Conservation (phyloP, 2,888 invertebrate species). For the Octodonta nipae region DNA sequence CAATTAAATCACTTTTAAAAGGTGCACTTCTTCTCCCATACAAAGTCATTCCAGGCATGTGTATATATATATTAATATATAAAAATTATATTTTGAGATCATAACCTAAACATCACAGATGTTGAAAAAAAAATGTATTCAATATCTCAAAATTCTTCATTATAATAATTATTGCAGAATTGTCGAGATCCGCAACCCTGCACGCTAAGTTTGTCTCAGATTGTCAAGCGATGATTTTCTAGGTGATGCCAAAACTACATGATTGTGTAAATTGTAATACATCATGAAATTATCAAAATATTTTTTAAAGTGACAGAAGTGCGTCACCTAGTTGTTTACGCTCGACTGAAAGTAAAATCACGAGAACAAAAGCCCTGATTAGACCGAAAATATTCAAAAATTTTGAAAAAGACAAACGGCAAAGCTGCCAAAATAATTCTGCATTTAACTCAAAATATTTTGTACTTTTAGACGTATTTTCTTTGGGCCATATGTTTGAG, state of each 20-base stretch:
- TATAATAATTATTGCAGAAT: slow-evolving; percentile 20
- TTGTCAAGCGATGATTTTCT: background rate
- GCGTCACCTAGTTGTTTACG: no score
- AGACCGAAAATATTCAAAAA: no score
- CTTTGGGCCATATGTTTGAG: slow-evolving; percentile 17
- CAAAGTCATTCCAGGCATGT: slow-evolving; percentile 8
- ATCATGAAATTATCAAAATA: no score
- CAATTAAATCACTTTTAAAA: slow-evolving; percentile 3
- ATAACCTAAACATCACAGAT: slow-evolving; percentile 55
- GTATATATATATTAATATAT: slow-evolving; percentile 20
- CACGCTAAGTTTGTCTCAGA: slow-evolving; percentile 12
- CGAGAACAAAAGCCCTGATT: no score
- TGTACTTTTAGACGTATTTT: slow-evolving; percentile 14
- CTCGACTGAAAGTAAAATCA: no score
- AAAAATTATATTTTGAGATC: slow-evolving; percentile 34
- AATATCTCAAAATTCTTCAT: slow-evolving; percentile 19
- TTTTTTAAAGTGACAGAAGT: no score
- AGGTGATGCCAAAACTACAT: no score
- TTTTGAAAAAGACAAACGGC: slow-evolving; percentile 8
- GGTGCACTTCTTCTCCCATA: no score
- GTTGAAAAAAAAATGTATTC: slow-evolving; percentile 37
- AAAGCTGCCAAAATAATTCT: slow-evolving; percentile 17
- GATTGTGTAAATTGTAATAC: no score
- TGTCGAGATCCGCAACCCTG: slow-evolving; percentile 23
- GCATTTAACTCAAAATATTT: slow-evolving; percentile 10